A percentile compares a stretch with the other conserved stretches of the same genome.
Conservation (phyloP, 2,113 vertebrate species). For the Cardinalis cardinalis region DNA sequence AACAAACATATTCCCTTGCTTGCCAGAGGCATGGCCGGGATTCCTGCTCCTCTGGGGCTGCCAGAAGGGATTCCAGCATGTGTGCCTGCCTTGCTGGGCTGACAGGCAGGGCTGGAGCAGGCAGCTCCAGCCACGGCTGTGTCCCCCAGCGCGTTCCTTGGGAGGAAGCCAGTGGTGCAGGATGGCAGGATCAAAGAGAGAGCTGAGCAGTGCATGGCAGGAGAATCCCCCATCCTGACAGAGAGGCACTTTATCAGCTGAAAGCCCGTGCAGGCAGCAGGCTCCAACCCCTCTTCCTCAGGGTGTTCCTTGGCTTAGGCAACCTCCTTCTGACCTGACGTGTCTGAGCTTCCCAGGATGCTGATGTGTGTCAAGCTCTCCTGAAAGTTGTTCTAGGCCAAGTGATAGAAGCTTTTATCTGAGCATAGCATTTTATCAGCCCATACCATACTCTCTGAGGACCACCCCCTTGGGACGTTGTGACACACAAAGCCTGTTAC, state of each 20-base stretch:
- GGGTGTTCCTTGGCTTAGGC: not conserved
- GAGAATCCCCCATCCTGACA: slow-evolving; percentile 1
- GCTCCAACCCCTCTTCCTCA: not conserved
- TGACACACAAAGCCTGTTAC: not conserved
- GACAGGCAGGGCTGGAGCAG: slow-evolving; percentile 12
- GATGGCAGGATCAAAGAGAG: slow-evolving; percentile 1
- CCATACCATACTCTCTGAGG: not conserved
- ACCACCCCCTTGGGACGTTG: not conserved
- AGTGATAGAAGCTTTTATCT: not conserved
- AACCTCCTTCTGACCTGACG: not conserved
- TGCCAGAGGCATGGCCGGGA: not conserved
- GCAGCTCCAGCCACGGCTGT: not conserved
- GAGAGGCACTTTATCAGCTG: not conserved
- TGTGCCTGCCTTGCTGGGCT: not conserved
- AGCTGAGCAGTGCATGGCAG: not conserved
- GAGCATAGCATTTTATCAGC: not conserved
- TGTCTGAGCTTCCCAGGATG: not conserved
- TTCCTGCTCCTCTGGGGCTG: not conserved
- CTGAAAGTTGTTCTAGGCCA: not conserved
- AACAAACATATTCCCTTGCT: not conserved
- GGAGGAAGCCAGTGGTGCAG: not conserved
- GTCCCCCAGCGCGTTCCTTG: not conserved
- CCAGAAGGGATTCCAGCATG: slow-evolving; percentile 11
- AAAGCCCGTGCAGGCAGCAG: not conserved
- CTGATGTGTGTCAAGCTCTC: not conserved